Conservation (phyloP, 2,113 vertebrate genomes). For the Alexandromys fortis region DNA sequence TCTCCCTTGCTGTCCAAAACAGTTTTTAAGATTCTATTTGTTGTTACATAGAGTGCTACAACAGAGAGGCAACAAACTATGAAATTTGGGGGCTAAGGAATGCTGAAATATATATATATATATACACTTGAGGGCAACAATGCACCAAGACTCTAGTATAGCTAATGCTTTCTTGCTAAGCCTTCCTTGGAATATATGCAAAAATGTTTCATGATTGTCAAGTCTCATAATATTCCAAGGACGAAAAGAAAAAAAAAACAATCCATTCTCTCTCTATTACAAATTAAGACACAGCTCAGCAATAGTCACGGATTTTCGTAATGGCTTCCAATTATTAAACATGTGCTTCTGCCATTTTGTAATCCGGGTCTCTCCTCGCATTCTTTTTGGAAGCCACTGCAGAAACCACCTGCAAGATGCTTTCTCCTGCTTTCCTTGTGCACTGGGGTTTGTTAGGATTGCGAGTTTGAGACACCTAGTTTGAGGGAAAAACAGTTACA, state of each 20-base stretch:
- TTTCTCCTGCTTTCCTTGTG: background rate
- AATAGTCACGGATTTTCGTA: background rate
- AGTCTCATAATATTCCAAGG: background rate
- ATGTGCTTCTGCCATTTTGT: background rate
- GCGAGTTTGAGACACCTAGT: background rate
- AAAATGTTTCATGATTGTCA: background rate
- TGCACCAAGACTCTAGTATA: background rate
- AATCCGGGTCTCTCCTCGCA: background rate
- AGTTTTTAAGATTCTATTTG: background rate
- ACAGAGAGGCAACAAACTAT: background rate
- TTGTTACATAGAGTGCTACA: background rate
- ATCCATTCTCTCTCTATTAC: background rate
- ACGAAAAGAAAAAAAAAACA: background rate
- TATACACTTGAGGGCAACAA: background rate
- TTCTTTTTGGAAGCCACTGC: constrained; percentile 21
- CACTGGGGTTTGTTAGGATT: background rate
- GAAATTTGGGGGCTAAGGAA: background rate
- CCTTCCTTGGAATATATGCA: background rate
- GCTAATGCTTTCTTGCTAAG: background rate
- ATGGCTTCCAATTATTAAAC: background rate
- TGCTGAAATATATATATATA: background rate
- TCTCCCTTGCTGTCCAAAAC: background rate
- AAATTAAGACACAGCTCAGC: background rate
- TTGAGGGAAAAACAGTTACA: background rate
- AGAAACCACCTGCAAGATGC: background rate